These are phyloP conservation scores for Melitaea cinxia DNA, from an alignment of 1,140 invertebrate genomes.

Conservation along the genomic window DNA sequence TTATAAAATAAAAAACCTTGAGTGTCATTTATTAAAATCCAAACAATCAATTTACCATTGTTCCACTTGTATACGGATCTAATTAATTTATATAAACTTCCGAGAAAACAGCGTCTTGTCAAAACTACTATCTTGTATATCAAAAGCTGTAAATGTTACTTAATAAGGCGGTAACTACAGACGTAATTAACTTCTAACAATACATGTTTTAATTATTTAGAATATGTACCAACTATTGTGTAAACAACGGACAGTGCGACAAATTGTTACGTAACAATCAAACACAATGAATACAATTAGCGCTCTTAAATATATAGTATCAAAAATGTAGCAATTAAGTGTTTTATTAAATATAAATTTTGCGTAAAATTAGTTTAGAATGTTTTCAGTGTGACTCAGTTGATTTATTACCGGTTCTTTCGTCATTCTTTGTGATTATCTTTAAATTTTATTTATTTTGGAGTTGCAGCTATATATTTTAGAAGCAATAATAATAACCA, in stretches of 20 bases:
- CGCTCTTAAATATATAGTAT: background rate
- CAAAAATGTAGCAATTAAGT: background rate
- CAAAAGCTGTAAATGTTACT: conserved; percentile 26
- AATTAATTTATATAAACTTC: conserved; percentile 23
- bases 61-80: conserved; percentile 4
- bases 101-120: conserved; percentile 10
- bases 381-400: background rate
- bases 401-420: background rate
- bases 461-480: no score
- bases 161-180: conserved; percentile 32
- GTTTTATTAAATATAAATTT: background rate
- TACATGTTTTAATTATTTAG: conserved; percentile 44
- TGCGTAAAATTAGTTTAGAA: background rate
- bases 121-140: conserved; percentile 24
- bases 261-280: conserved; percentile 36
- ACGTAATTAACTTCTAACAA: conserved; percentile 36
- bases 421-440: background rate
- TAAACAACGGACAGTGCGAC: conserved; percentile 33
- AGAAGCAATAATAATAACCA: no score
- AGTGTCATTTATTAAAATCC: background rate
- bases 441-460: no score
- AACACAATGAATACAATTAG: conserved; percentile 19
- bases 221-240: conserved; percentile 40
- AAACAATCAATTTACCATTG: background rate
- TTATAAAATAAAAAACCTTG: background rate